These are phyloP conservation scores for Drosophila hydei DNA, from an alignment of 1,140 invertebrate genomes.

Conservation along the genomic window DNA sequence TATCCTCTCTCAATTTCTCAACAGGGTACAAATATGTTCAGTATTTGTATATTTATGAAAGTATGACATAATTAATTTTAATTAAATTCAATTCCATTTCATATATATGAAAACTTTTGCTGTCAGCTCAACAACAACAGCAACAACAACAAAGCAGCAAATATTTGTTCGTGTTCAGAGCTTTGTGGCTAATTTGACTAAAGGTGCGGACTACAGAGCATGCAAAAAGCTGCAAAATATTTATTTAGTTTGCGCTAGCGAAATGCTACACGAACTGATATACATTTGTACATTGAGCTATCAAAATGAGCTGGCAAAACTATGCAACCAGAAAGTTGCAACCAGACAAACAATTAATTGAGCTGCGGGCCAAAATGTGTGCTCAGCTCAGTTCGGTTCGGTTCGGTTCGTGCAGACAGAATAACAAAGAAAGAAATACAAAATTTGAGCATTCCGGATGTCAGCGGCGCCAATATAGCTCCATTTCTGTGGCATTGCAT, in stretches of 20 bases:
- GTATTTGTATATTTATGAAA: constrained; percentile 22
- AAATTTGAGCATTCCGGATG: constrained; percentile 13
- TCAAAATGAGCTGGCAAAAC: constrained; percentile 25
- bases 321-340: constrained; percentile 8
- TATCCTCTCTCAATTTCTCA: not conserved
- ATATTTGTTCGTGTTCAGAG: constrained; percentile 21
- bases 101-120: not conserved
- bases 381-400: not conserved
- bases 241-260: constrained; percentile 17
- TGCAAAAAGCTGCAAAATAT: not conserved
- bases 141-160: not conserved
- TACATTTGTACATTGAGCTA: constrained; percentile 35
- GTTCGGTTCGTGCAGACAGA: not conserved
- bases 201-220: constrained; percentile 20
- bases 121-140: constrained; percentile 22
- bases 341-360: constrained; percentile 53
- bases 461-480: constrained; percentile 37
- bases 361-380: constrained; percentile 22
- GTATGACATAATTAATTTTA: constrained; percentile 37
- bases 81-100: constrained; percentile 40
- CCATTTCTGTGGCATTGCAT: constrained; percentile 31
- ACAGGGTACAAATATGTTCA: not conserved
- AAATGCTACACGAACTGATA: constrained; percentile 22
- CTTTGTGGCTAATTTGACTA: constrained; percentile 37
- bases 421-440: constrained; percentile 7